Evolutionary conservation across 2,797 vertebrate species (phyloP), one percentile per base, ranked within the genome.

Genomic region (Meda fulgida): DNA sequence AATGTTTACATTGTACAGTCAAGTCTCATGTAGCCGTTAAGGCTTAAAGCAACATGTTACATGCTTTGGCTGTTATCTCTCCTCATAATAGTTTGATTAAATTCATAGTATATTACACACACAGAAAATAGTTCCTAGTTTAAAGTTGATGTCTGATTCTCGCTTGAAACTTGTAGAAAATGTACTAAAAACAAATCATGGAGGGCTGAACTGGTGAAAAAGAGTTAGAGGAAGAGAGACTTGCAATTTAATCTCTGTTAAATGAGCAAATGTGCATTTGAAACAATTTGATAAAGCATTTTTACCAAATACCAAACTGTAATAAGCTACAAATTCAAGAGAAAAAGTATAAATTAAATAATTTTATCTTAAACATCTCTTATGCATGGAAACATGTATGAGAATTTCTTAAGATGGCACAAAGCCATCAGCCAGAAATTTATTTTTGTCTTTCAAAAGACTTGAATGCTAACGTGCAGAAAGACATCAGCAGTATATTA

Each of bases 51-150:
- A 92, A 96, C 95, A 96, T 93, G 94, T 95, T 95, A 96, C 97
- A 97, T 97, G 97, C 97, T 98, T 98, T 97, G 97, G 97, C 96
- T 97, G 96, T 92, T 94, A 94, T 91, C 89, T 93, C 93, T 93
- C 70, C 93, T 93, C 60, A 75, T 73, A 67, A 93, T 89, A 91
- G 90, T 94, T 91, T 91, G 91, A 90, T 92, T 94, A 83, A 91
- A 91, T 94, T 91, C 94, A 96, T 94, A 95, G 96, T 95, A 95
- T 96, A 96, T 94, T 95, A 96, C 95, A 97, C 94, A 96, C 94
- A 96, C 92, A 95, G 75, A 60, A 94, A 90, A 90, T 88, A 94
- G 92, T 93, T 95, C 94, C 95, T 77, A 93, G 95, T 92, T 90
- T 95, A 94, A 93, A 94, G 95, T 96, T 92, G 86, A 89, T 89